A percentile compares a stretch with the other conserved stretches of the same genome.
Evolutionary conservation across 2,797 vertebrate species (phyloP).

Genomic region (Acanthopagrus latus): DNA sequence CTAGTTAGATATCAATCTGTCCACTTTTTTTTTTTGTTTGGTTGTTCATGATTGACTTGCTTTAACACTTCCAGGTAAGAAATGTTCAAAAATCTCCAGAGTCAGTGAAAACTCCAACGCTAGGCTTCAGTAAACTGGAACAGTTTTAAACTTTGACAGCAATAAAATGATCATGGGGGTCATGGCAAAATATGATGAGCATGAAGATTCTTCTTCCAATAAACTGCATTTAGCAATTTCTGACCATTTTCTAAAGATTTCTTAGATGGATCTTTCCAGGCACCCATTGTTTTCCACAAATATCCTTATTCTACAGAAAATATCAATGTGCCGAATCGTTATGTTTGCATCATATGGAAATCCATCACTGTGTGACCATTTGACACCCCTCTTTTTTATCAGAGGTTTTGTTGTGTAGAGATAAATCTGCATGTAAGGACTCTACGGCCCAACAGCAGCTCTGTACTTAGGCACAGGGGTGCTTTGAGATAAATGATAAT

Average conservation of each 20-base stretch:
- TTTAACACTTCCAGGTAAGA: too few relatives aligned
- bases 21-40: too few relatives aligned
- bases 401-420: not conserved
- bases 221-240: not conserved
- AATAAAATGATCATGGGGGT: not conserved
- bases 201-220: not conserved
- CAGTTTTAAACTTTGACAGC: conserved; percentile 1
- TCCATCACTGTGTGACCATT: not conserved
- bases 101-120: too few relatives aligned
- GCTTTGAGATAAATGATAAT: not conserved
- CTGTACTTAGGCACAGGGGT: not conserved
- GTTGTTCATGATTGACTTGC: too few relatives aligned
- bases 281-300: not conserved
- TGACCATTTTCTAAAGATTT: not conserved
- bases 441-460: not conserved
- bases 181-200: not conserved
- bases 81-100: too few relatives aligned
- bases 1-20: too few relatives aligned
- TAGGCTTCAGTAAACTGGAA: not conserved
- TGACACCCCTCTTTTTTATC: not conserved
- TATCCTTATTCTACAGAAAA: not conserved
- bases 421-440: not conserved
- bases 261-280: not conserved
- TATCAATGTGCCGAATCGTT: not conserved
- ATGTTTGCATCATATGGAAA: conserved; percentile 7